These are phyloP conservation scores for Calidris pugnax DNA, from an alignment of 2,113 vertebrate species.

Conservation along the genomic window DNA sequence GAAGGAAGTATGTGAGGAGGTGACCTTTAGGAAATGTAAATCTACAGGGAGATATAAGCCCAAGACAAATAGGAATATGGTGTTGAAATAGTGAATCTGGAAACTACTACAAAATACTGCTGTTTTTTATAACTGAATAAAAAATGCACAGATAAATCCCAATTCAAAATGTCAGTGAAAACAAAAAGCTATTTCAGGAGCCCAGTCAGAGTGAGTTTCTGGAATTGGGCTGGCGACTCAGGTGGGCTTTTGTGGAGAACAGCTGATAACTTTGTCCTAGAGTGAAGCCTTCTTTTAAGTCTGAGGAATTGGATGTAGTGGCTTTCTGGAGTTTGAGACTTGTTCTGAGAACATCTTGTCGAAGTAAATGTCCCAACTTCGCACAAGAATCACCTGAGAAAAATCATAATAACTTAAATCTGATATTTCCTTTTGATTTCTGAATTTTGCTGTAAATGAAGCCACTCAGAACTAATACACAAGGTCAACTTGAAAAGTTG, in stretches of 20 bases:
- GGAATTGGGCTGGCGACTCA: background rate
- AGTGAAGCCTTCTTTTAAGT: background rate
- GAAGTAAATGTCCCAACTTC: background rate
- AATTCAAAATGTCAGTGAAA: background rate
- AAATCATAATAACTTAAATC: background rate
- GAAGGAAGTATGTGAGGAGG: background rate
- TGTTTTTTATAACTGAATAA: background rate
- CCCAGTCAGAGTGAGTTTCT: background rate
- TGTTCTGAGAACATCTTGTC: background rate
- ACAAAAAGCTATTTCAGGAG: background rate
- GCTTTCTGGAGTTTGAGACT: background rate
- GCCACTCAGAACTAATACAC: background rate
- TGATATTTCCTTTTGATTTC: background rate
- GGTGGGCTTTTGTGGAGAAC: background rate
- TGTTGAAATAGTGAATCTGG: background rate
- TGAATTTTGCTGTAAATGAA: background rate
- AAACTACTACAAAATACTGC: background rate
- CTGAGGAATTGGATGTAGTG: background rate
- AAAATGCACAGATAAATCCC: background rate
- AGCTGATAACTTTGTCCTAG: background rate
- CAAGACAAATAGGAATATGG: background rate
- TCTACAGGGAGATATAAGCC: background rate
- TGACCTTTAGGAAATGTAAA: slow-evolving; percentile 42
- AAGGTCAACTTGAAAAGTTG: background rate
- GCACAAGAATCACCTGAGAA: background rate